Conservation (phyloP, 2,797 vertebrate species). For the Enteromius afrohamiltoni region DNA sequence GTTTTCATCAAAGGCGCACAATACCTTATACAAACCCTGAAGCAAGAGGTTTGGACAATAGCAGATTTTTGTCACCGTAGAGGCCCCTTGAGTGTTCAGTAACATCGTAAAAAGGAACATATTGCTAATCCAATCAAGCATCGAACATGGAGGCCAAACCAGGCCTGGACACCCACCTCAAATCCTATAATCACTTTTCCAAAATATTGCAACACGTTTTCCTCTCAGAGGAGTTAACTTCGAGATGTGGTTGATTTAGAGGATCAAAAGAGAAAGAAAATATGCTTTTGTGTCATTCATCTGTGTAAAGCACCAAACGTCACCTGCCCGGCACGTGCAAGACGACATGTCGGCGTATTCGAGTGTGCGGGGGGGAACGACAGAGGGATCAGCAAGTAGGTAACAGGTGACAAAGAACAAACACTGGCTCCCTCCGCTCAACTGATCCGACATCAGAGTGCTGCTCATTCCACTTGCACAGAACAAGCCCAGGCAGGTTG, state of each 20-base stretch:
- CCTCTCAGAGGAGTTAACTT: conserved; percentile 39
- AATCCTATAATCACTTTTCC: conserved; percentile 50
- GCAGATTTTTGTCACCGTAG: not conserved
- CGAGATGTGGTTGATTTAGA: conserved; percentile 29
- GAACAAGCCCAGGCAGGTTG: conserved; percentile 52
- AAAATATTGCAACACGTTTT: conserved; percentile 46
- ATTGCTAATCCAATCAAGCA: conserved; percentile 27
- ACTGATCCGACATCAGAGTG: conserved; percentile 29
- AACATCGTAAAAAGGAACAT: conserved; percentile 33
- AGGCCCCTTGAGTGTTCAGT: conserved; percentile 8
- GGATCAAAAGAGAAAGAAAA: conserved; percentile 10
- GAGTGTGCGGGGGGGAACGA: not conserved
- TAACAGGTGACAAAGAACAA: conserved; percentile 36
- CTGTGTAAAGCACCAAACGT: not conserved
- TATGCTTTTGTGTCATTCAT: not conserved
- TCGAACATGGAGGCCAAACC: conserved; percentile 19
- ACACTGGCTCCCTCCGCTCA: not conserved
- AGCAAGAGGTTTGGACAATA: not conserved
- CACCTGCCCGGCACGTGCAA: not conserved
- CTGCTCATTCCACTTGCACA: conserved; percentile 16
- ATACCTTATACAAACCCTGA: not conserved
- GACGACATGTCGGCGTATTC: not conserved
- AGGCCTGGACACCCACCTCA: conserved; percentile 26
- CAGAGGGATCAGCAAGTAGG: conserved; percentile 13
- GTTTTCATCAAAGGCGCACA: conserved; percentile 9